These are phyloP conservation scores for Oryzias woworae DNA, from an alignment of 2,113 vertebrate genomes.

Conservation along the genomic window DNA sequence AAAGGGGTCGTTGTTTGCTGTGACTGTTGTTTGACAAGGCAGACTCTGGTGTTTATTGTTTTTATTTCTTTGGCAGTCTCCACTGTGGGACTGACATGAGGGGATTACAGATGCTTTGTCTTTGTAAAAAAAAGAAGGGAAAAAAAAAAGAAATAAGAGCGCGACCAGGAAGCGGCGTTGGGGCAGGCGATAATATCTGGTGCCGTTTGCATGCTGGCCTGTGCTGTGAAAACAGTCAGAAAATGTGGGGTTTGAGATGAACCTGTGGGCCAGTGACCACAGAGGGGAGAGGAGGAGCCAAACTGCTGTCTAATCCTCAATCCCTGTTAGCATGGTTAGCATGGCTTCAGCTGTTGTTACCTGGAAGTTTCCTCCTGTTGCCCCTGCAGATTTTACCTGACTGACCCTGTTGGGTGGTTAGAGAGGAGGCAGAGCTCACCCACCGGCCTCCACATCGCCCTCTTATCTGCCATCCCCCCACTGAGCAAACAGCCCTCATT, in stretches of 20 bases:
- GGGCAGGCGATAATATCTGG: slow-evolving; percentile 62
- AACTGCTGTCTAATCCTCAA: slow-evolving; percentile 19
- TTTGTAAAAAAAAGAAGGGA: slow-evolving; percentile 18
- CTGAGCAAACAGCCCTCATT: slow-evolving; percentile 50
- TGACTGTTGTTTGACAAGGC: slow-evolving; percentile 30
- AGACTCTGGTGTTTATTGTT: slow-evolving; percentile 44
- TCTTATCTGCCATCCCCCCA: slow-evolving; percentile 51
- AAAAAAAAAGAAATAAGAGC: slow-evolving; percentile 24
- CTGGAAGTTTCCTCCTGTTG: slow-evolving; percentile 19
- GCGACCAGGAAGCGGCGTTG: slow-evolving; percentile 39
- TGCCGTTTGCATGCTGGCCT: slow-evolving; percentile 54
- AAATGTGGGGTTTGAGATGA: slow-evolving; percentile 7
- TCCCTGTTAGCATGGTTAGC: too few relatives aligned
- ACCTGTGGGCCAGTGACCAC: slow-evolving; percentile 8
- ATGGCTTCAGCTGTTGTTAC: too few relatives aligned
- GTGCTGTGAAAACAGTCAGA: slow-evolving; percentile 45
- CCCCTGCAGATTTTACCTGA: slow-evolving; percentile 58
- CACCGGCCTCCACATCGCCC: slow-evolving; percentile 29
- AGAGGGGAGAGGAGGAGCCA: background rate
- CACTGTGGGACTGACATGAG: slow-evolving; percentile 34
- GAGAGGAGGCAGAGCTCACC: slow-evolving; percentile 47
- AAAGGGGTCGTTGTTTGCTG: slow-evolving; percentile 23
- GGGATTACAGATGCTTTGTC: slow-evolving; percentile 56
- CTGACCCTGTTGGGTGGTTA: slow-evolving; percentile 43
- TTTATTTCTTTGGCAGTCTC: slow-evolving; percentile 18